phyloP scores from a whole-genome alignment of 2,113 vertebrate genomes.

The Vombatus ursinus region DNA sequence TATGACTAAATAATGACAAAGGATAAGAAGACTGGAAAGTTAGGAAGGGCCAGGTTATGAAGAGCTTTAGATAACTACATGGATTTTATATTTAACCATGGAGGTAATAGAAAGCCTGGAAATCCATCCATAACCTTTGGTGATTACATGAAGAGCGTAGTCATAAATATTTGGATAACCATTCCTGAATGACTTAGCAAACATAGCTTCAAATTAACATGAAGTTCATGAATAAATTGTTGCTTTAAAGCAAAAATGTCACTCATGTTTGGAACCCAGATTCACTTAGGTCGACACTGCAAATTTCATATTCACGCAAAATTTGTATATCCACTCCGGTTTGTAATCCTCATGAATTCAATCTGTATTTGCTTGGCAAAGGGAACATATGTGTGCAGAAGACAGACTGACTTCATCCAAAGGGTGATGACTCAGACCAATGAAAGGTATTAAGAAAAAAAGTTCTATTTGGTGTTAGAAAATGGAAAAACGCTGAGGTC shows the following conservation, averaged over 20 bases:
- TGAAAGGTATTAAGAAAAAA: not conserved
- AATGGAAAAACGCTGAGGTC: not conserved
- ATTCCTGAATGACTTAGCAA: too few relatives aligned
- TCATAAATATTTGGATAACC: rapidly evolving
- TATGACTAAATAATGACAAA: not conserved
- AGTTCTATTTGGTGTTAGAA: not conserved
- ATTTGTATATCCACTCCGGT: not conserved
- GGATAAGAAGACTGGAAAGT: not conserved
- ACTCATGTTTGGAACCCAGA: rapidly evolving
- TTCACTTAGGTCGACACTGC: rapidly evolving
- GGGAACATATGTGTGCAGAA: not conserved
- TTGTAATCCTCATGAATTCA: not conserved
- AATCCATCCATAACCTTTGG: not conserved
- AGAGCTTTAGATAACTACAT: rapidly evolving
- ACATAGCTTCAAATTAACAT: not conserved
- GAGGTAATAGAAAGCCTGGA: not conserved
- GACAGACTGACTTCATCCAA: not conserved
- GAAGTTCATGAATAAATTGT: rapidly evolving
- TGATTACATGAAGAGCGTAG: not conserved
- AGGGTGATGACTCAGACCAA: not conserved
- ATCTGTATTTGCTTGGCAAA: not conserved
- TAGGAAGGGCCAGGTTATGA: not conserved
- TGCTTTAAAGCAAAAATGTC: not conserved
- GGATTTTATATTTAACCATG: rapidly evolving
- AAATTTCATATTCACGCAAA: not conserved